phyloP scores from a whole-genome alignment of 1,140 invertebrate genomes.

The Helicoverpa zea region DNA sequence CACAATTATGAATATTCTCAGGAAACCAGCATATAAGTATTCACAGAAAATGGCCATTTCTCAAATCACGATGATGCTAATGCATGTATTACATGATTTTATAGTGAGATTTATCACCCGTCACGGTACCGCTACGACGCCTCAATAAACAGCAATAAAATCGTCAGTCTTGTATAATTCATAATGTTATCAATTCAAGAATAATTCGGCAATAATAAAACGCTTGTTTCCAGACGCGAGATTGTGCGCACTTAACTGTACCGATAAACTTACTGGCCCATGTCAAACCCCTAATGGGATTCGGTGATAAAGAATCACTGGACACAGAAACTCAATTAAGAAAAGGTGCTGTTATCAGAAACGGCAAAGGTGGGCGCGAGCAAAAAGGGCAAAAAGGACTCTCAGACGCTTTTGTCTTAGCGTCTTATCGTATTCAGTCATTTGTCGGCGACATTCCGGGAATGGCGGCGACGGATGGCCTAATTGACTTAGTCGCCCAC shows the following conservation, averaged over 20 bases:
- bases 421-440: conserved; percentile 78
- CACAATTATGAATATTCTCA: conserved; percentile 21
- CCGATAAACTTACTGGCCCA: conserved; percentile 66
- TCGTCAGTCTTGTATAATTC: conserved; percentile 28
- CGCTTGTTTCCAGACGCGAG: conserved; percentile 47
- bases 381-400: conserved; percentile 74
- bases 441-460: conserved; percentile 84
- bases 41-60: not conserved
- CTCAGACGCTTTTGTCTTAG: conserved; percentile 69
- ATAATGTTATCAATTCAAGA: conserved; percentile 49
- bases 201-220: conserved; percentile 57
- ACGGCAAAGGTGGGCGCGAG: conserved; percentile 63
- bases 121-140: conserved; percentile 1
- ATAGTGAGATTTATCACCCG: conserved; percentile 35
- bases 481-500: conserved; percentile 85
- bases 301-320: conserved; percentile 73
- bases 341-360: conserved; percentile 79
- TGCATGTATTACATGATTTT: conserved; percentile 21
- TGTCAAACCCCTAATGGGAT: conserved; percentile 70
- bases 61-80: conserved; percentile 21
- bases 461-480: conserved; percentile 83
- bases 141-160: conserved; percentile 38
- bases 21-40: conserved; percentile 11
- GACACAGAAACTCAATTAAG: conserved; percentile 84
- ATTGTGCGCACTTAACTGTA: conserved; percentile 67